These are phyloP conservation scores for Saxicola maurus DNA, from an alignment of 2,797 vertebrate genomes.

Conservation along the genomic window DNA sequence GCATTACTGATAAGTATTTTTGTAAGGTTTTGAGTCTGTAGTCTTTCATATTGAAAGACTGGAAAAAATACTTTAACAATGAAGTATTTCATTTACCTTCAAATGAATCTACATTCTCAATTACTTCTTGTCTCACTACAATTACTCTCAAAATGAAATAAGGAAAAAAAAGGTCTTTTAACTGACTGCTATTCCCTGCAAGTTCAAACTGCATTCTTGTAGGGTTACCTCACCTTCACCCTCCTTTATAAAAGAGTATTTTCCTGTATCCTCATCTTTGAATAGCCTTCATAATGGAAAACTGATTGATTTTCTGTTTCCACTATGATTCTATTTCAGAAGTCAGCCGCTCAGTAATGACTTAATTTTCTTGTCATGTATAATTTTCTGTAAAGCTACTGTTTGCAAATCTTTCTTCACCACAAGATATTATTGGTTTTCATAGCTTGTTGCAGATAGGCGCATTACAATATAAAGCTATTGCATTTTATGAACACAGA, in stretches of 20 bases:
- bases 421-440: not conserved
- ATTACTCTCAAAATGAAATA: constrained; percentile 5
- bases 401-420: not conserved
- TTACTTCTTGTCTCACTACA: constrained; percentile 1
- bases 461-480: not conserved
- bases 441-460: not conserved
- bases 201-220: not conserved
- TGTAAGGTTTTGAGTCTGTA: not conserved
- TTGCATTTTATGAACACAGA: not conserved
- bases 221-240: not conserved
- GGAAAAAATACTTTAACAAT: not conserved
- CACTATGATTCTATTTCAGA: not conserved
- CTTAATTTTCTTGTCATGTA: constrained; percentile 6
- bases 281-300: not conserved
- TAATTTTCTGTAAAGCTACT: not conserved
- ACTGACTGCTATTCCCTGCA: not conserved
- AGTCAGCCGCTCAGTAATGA: not conserved
- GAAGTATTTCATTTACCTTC: not conserved
- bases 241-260: not conserved
- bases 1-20: not conserved
- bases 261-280: not conserved
- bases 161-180: not conserved
- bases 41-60: not conserved
- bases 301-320: not conserved
- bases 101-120: constrained; percentile 3